phyloP scores from a whole-genome alignment of 2,888 invertebrate genomes.

The Dusona sp. region DNA sequence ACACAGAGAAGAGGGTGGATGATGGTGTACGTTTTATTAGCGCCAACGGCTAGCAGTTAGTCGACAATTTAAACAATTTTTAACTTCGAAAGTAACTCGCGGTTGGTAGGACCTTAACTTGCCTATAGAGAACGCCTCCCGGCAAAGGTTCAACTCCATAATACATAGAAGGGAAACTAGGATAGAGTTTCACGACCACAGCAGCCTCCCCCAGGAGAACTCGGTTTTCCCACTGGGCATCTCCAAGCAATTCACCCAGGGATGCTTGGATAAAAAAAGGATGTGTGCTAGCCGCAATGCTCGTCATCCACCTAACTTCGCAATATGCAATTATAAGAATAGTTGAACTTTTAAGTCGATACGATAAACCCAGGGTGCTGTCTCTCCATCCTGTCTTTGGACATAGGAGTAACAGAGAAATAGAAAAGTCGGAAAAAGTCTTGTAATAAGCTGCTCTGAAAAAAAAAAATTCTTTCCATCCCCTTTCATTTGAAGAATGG shows the following conservation, averaged over 20 bases:
- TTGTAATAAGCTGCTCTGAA: neutral
- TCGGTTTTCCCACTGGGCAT: conserved; percentile 20
- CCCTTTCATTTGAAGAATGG: neutral
- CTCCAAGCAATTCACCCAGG: conserved; percentile 36
- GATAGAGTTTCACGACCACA: conserved; percentile 38
- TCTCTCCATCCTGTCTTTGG: neutral
- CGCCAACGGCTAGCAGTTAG: conserved; percentile 82
- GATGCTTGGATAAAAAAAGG: conserved; percentile 41
- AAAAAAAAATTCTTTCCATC: neutral
- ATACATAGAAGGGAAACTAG: conserved; percentile 32
- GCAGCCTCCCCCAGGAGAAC: conserved; percentile 28
- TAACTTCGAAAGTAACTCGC: conserved; percentile 80
- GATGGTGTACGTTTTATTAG: conserved; percentile 81
- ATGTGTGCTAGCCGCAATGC: conserved; percentile 16
- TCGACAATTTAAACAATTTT: conserved; percentile 84
- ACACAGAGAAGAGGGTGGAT: conserved; percentile 40
- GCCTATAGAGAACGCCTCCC: conserved; percentile 40
- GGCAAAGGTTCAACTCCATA: conserved; percentile 45
- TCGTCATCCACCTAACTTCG: conserved; percentile 76
- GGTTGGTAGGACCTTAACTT: conserved; percentile 55
- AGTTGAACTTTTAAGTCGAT: conserved; percentile 83
- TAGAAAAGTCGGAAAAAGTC: neutral
- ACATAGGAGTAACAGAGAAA: neutral
- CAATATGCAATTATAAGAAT: conserved; percentile 82
- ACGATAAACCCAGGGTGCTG: conserved; percentile 67